Evolutionary conservation across 2,113 vertebrate genomes (phyloP).

Genomic region (Trogon melanurus): DNA sequence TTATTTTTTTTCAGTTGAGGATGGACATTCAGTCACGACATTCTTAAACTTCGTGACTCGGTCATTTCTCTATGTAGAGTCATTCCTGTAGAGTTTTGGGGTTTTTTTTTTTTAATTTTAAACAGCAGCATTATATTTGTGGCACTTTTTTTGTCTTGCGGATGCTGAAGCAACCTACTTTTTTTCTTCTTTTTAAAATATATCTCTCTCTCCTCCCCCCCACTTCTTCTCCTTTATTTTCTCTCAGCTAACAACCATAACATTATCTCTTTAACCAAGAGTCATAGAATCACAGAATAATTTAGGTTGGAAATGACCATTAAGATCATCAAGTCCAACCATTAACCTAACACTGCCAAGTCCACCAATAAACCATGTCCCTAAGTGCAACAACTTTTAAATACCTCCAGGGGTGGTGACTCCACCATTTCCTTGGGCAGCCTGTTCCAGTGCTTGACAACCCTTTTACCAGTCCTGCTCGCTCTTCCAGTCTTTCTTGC

Average conservation of each 20-base stretch:
- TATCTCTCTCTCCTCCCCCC: no score
- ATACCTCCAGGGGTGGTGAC: not conserved
- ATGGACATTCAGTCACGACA: not conserved
- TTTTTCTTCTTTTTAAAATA: not conserved
- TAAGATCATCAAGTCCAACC: not conserved
- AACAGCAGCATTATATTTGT: not conserved
- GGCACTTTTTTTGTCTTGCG: not conserved
- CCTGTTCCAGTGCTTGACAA: fast-evolving
- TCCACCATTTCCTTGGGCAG: not conserved
- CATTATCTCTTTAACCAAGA: not conserved
- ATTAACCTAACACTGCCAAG: not conserved
- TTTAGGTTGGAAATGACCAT: not conserved
- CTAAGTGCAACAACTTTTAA: not conserved
- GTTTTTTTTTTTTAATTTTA: not conserved
- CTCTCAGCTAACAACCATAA: not conserved
- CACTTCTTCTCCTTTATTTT: not conserved
- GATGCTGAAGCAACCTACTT: not conserved
- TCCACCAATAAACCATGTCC: not conserved
- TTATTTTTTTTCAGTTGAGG: not conserved
- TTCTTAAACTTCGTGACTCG: not conserved
- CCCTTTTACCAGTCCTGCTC: not conserved
- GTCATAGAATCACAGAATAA: not conserved
- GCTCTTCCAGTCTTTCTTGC: not conserved
- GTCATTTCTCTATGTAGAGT: not conserved
- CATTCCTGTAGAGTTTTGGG: not conserved